phyloP scores from a whole-genome alignment of 2,113 vertebrate species.

The Nestor notabilis region DNA sequence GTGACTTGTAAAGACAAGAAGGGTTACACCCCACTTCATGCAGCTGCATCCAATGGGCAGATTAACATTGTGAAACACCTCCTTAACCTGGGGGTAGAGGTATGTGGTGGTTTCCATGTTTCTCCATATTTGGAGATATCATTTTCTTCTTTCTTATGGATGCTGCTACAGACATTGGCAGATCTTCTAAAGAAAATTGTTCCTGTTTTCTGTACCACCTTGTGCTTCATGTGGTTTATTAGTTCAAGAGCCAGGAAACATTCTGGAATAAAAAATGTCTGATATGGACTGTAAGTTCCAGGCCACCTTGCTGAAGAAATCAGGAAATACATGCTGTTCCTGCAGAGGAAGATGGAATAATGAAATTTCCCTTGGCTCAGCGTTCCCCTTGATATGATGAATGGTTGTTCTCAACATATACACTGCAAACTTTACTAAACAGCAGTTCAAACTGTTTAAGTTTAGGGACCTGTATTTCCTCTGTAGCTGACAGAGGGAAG shows the following conservation, averaged over 20 bases:
- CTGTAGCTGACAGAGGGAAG: neutral
- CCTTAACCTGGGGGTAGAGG: constrained; percentile 93
- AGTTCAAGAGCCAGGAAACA: neutral
- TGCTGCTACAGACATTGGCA: neutral
- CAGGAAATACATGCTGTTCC: neutral
- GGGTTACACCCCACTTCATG: constrained; percentile 93
- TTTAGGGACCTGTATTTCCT: neutral
- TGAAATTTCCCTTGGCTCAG: neutral
- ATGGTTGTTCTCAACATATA: neutral
- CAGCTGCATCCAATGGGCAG: constrained; percentile 92
- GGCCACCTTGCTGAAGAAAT: neutral
- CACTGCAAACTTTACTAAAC: neutral
- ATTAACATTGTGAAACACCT: constrained; percentile 92
- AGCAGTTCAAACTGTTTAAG: neutral
- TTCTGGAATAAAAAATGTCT: neutral
- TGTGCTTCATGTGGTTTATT: neutral
- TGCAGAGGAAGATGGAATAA: neutral
- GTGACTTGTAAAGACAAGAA: constrained; percentile 95
- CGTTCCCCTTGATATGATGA: neutral
- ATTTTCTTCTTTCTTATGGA: neutral
- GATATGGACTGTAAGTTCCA: neutral
- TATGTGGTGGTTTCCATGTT: constrained; percentile 45
- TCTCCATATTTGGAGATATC: neutral
- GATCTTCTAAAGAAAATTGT: neutral
- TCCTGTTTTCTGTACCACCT: neutral